Evolutionary conservation across 2,797 vertebrate species (phyloP), one percentile per base, ranked within the genome.

Genomic region (Enteromius afrohamiltoni): DNA sequence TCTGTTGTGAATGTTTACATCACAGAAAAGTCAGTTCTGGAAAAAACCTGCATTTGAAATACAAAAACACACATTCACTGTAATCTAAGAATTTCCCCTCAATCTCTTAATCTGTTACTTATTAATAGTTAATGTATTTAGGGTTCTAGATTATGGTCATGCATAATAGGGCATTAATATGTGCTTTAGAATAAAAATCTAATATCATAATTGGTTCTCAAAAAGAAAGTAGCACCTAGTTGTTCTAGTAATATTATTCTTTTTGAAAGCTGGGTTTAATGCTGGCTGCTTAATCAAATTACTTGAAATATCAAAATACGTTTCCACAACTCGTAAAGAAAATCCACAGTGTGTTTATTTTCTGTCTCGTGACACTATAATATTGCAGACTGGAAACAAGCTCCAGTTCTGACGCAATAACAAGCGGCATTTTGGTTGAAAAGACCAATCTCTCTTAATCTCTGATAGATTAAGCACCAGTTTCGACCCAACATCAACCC

Each of bases 331-430:
- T 78, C 16, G 9, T 77, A 29, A 77, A 62, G n/a, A 77, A 47
- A 77, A 37, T 11, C 8, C 23, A 62, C 37, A 45, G 21, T 47
- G 23, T 77, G 23, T 77, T 31, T 62, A 17, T 34, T 77, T 58
- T 77, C 51, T 47, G 29, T 34, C 45, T 37, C 21, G 11, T 21
- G 13, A 37, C n/a, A 19, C 23, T 0, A 17, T 64, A 47, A 29
- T 19, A 5, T 70, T 42, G 45, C 26, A 51, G 70, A 31, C 17
- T 51, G 16, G 16, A 62, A 62, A 17, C 34, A 21, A 53, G 37
- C 37, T 58, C 37, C 4, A 14, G 10, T 45, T 71, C 6, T 23
- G 92, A 91, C 88, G 34, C 47, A 51, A 73, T 49, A 73, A 49
- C 23, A 13, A 26, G 17, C 5, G 0, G 1, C 9, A 8, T 47